Conservation (phyloP, 2,888 invertebrate species). For the Cordilura impudica region DNA sequence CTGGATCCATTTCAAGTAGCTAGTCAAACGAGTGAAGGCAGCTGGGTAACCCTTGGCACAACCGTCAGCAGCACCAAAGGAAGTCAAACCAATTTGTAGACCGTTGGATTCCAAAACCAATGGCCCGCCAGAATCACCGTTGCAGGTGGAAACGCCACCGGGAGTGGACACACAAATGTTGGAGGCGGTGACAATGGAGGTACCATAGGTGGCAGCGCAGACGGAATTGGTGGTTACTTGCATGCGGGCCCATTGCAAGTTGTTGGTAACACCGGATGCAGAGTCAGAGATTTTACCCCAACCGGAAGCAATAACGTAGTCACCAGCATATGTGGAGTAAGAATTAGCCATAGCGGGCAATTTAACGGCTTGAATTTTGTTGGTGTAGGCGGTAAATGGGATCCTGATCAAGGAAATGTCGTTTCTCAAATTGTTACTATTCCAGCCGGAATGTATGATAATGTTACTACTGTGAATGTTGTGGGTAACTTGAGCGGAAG, state of each 20-base stretch:
- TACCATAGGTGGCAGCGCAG: constrained; percentile 67
- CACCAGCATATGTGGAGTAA: constrained; percentile 68
- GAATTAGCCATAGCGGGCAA: constrained; percentile 62
- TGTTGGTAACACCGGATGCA: constrained; percentile 63
- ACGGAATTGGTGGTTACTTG: constrained; percentile 69
- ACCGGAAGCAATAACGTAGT: constrained; percentile 66
- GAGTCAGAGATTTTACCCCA: constrained; percentile 69
- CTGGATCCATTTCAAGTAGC: constrained; percentile 71
- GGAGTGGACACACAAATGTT: constrained; percentile 71
- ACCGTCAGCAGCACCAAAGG: constrained; percentile 66
- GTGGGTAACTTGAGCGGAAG: constrained; percentile 60
- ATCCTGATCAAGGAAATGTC: constrained; percentile 73
- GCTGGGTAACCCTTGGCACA: constrained; percentile 66
- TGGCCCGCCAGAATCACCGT: constrained; percentile 75
- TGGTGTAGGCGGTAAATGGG: constrained; percentile 60
- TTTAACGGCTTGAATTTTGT: constrained; percentile 45
- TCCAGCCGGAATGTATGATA: constrained; percentile 72
- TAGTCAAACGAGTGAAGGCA: constrained; percentile 68
- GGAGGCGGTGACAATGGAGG: constrained; percentile 2
- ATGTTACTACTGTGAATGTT: constrained; percentile 59
- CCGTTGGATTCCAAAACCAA: constrained; percentile 62
- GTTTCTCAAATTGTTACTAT: constrained; percentile 65
- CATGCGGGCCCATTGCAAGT: constrained; percentile 72
- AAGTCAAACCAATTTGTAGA: constrained; percentile 70
- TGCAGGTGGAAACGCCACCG: constrained; percentile 68